phyloP scores from a whole-genome alignment of 2,113 vertebrate species.

The Ascaphus truei region DNA sequence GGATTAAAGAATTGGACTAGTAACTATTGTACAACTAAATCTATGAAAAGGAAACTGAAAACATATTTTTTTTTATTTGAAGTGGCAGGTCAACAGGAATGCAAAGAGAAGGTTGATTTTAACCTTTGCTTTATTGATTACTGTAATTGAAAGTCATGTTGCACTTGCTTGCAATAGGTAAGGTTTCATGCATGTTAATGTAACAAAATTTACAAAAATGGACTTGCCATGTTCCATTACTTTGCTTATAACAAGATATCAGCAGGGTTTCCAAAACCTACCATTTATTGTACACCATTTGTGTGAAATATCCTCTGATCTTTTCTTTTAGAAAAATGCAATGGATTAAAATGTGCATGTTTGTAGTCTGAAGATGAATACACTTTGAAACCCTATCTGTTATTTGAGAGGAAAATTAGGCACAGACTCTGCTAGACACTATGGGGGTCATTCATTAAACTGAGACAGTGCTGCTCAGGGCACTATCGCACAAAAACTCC shows the following conservation, averaged over 20 bases:
- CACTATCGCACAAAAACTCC: no score
- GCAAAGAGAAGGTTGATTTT: not conserved
- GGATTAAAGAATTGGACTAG: no score
- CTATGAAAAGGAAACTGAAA: not conserved
- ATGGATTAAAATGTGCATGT: not conserved
- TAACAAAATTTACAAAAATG: constrained; percentile 1
- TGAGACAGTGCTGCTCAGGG: no score
- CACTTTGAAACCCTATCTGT: not conserved
- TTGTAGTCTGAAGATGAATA: not conserved
- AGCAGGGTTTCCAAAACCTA: not conserved
- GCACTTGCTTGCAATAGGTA: constrained; percentile 42
- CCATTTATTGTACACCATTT: not conserved
- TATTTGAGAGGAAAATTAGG: no score
- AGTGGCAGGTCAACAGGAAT: constrained; percentile 21
- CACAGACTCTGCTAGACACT: no score
- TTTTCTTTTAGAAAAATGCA: not conserved
- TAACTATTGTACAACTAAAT: no score
- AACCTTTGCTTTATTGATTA: constrained; percentile 23
- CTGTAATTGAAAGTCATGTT: constrained; percentile 49
- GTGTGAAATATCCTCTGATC: not conserved
- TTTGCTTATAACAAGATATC: constrained; percentile 1
- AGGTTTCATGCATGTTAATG: constrained; percentile 31
- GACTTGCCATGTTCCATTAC: constrained; percentile 21
- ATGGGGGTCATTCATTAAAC: no score
- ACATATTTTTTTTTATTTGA: constrained; percentile 7